Base-by-base conservation (phyloP, 2,797 vertebrate genomes). In the Spizella passerina region DNA sequence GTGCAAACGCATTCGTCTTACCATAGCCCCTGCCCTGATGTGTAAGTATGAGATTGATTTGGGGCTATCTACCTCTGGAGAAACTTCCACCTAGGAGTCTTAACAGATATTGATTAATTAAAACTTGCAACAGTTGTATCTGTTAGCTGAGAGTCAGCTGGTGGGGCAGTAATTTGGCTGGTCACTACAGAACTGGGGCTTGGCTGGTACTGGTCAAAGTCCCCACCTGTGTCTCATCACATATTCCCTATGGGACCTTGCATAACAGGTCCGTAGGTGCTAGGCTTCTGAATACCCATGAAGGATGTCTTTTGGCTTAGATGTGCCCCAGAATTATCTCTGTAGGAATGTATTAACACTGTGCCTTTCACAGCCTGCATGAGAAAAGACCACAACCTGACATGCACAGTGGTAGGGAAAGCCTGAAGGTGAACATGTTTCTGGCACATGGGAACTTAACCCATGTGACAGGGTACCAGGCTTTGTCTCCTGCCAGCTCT, bases 81-180 rank as follows among this genome's bases (percentile, higher is more conserved):
- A 59, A 79, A 69, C 47, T 87, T 94, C 82, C 26, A 78, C 34
- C 32, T 22, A 52, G 32, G 32, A 20, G 13, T 49, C 30, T 79
- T 87, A 57, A 56, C 18, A 70, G 44, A 49, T 75, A 63, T 23
- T 82, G 43, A 64, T 91, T 72, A 86, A 81, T 79, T 81, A 79
- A 93, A 39, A 47, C 19, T 72, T 68, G n/a, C 7, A 65, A 32
- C 8, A 18, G 10, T 43, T 69, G 26, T 49, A 36, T 59, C 36
- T 78, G 32, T 39, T 65, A 70, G 61, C 57, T 1, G 2, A 57
- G 27, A 39, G 34, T 34, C 50, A 69, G 22, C 8, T 1, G 4
- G 32, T 1, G 44, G 29, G 70, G 34, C 46, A 53, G 36, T 21
- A 70, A 60, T 64, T 66, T 60, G 39, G 3, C 39, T 73, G 69